These are phyloP conservation scores for Amphipoea lucens DNA, from an alignment of 2,888 invertebrate species.

Conservation along the genomic window DNA sequence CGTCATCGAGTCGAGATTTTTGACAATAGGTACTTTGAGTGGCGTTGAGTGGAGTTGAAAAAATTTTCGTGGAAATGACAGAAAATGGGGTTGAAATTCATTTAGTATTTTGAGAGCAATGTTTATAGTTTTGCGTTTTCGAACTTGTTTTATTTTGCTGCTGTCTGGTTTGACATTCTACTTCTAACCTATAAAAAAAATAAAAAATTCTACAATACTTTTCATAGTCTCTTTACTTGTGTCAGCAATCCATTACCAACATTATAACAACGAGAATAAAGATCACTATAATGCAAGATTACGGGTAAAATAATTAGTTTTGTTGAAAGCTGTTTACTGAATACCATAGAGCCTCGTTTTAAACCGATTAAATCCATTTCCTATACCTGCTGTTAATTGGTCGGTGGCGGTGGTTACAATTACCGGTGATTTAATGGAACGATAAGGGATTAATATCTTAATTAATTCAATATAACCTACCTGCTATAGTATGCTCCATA, in stretches of 20 bases:
- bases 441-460: slow-evolving; percentile 13
- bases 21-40: slow-evolving; percentile 22
- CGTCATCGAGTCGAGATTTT: slow-evolving; percentile 32
- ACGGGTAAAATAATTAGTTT: not conserved
- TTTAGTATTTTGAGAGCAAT: not conserved
- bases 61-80: slow-evolving; percentile 9
- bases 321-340: not conserved
- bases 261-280: not conserved
- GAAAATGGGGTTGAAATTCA: not conserved
- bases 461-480: slow-evolving; percentile 36
- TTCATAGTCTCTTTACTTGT: not conserved
- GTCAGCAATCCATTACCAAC: not conserved
- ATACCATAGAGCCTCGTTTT: not conserved
- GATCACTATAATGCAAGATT: not conserved
- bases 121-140: not conserved
- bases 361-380: not conserved
- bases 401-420: slow-evolving; percentile 1
- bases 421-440: slow-evolving; percentile 25
- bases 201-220: not conserved
- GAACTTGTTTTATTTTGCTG: not conserved
- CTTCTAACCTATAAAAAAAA: not conserved
- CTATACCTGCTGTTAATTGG: slow-evolving; percentile 1
- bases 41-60: slow-evolving; percentile 23
- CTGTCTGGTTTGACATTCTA: not conserved
- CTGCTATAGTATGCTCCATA: not conserved